phyloP scores from a whole-genome alignment of 2,888 invertebrate genomes.

The Adelphocoris suturalis region DNA sequence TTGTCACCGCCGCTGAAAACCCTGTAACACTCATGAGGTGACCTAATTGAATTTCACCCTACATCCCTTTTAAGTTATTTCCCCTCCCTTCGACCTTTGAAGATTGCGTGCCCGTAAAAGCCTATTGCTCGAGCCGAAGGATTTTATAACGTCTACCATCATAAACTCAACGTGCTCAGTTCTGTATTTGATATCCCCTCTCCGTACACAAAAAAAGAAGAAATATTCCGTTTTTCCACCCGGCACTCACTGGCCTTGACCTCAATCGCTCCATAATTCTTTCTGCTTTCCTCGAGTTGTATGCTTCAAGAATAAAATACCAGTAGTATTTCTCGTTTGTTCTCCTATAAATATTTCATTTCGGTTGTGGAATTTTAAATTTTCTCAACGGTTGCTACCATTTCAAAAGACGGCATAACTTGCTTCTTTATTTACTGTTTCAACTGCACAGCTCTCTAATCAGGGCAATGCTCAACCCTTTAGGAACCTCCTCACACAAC shows the following conservation, averaged over 20 bases:
- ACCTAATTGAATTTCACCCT: background rate
- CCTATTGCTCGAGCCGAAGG: background rate
- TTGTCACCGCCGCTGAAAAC: too few species aligned
- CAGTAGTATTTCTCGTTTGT: too few species aligned
- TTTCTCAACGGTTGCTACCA: too few species aligned
- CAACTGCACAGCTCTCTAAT: too few species aligned
- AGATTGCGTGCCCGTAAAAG: constrained; percentile 5
- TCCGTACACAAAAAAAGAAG: too few species aligned
- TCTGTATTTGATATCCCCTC: background rate
- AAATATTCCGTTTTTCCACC: background rate
- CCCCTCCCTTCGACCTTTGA: background rate
- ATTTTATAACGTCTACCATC: background rate
- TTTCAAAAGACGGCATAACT: too few species aligned
- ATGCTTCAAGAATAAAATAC: background rate
- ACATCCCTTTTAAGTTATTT: background rate
- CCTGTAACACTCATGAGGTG: background rate
- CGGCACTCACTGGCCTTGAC: background rate
- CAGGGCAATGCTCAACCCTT: too few species aligned
- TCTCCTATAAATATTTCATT: too few species aligned
- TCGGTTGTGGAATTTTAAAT: too few species aligned
- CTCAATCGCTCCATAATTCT: background rate
- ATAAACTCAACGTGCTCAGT: background rate
- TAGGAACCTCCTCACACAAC: too few species aligned
- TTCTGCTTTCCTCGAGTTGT: background rate
- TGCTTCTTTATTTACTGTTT: too few species aligned